Evolutionary conservation across 53 echinoderm and acorn worm genomes (phyloP).

Genomic region (Luidia sarsii): DNA sequence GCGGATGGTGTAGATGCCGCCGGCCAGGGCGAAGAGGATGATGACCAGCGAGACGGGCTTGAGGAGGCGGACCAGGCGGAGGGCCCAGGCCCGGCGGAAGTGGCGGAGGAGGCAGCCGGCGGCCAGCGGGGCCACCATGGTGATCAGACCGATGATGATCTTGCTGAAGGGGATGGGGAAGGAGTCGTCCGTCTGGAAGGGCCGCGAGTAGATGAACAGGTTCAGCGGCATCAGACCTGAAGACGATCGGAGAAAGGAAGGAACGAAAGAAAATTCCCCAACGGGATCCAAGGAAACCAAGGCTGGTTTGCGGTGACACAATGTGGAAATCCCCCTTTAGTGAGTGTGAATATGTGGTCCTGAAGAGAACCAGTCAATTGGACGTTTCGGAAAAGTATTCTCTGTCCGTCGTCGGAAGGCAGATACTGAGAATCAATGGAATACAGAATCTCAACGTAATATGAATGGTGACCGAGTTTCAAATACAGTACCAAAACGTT

Average conservation of each 20-base stretch:
- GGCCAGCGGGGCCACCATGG: conserved; percentile 44
- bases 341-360: too few species aligned
- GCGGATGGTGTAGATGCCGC: conserved; percentile 64
- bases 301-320: too few species aligned
- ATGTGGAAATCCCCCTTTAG: too few species aligned
- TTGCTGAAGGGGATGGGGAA: conserved; percentile 63
- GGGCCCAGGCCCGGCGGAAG: conserved; percentile 44
- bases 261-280: too few species aligned
- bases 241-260: too few species aligned
- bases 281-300: too few species aligned
- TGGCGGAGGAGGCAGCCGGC: conserved; percentile 59
- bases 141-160: conserved; percentile 57
- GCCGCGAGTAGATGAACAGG: conserved; percentile 60
- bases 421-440: too few species aligned
- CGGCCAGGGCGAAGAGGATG: conserved; percentile 59
- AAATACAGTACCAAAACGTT: too few species aligned
- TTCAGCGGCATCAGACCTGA: conserved; percentile 77
- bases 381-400: too few species aligned
- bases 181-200: conserved; percentile 46
- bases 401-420: too few species aligned
- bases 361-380: neutral
- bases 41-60: conserved; percentile 56
- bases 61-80: conserved; percentile 40
- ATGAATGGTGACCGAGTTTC: too few species aligned
- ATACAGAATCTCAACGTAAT: too few species aligned